These are phyloP conservation scores for Micromesistius poutassou DNA, from an alignment of 2,797 vertebrate genomes.

Conservation along the genomic window DNA sequence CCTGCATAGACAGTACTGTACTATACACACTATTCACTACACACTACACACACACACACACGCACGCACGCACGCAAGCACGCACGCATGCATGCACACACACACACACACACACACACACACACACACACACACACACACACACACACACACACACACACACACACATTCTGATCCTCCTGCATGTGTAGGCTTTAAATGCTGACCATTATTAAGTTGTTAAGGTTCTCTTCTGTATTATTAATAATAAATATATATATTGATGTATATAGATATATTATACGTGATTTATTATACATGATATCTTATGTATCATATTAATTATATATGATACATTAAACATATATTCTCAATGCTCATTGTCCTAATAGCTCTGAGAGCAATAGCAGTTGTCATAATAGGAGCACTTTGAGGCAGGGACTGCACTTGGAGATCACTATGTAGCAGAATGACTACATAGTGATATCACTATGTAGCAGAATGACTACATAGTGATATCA, in stretches of 20 bases:
- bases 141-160: too few species aligned
- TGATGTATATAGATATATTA: neutral
- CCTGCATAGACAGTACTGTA: too few species aligned
- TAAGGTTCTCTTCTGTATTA: neutral
- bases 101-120: too few species aligned
- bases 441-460: too few species aligned
- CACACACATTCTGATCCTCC: neutral
- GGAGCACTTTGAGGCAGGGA: too few species aligned
- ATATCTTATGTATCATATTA: neutral
- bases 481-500: too few species aligned
- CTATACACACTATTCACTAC: conserved; percentile 51
- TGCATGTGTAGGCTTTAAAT: neutral
- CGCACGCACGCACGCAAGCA: conserved; percentile 48
- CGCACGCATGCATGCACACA: too few species aligned
- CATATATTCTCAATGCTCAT: neutral
- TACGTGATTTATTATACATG: neutral
- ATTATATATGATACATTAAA: neutral
- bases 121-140: too few species aligned
- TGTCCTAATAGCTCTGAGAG: neutral
- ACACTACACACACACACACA: conserved; percentile 47
- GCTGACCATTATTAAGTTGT: neutral
- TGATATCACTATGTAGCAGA: too few species aligned
- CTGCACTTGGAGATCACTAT: too few species aligned
- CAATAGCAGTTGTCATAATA: neutral
- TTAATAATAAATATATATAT: neutral